phyloP scores from a whole-genome alignment of 2,797 vertebrate genomes.

The Gymnopithys bicolor region DNA sequence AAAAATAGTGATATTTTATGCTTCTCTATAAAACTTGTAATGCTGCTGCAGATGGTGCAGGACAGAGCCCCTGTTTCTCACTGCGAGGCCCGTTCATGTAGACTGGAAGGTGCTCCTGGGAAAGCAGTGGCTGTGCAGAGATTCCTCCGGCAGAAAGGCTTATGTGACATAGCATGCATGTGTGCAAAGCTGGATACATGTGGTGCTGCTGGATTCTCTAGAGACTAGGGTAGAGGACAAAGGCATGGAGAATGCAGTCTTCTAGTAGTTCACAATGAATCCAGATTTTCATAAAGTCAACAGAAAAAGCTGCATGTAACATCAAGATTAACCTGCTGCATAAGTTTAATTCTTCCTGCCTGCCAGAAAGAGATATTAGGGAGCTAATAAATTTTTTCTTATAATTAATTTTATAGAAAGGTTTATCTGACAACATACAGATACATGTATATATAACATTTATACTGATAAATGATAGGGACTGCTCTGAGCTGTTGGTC shows the following conservation, averaged over 20 bases:
- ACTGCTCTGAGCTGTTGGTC: neutral
- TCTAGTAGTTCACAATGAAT: neutral
- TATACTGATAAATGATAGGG: neutral
- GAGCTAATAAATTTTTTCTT: neutral
- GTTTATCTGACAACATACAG: neutral
- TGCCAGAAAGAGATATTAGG: neutral
- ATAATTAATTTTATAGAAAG: neutral
- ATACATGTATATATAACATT: too few relatives aligned
- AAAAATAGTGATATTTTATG: neutral
- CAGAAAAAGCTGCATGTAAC: neutral
- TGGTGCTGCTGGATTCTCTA: neutral
- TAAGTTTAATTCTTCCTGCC: neutral
- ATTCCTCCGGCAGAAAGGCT: neutral
- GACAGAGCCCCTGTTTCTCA: neutral
- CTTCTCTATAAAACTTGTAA: neutral
- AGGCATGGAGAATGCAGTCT: neutral
- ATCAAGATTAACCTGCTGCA: neutral
- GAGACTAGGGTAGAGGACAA: neutral
- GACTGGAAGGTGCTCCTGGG: neutral
- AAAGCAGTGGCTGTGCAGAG: neutral
- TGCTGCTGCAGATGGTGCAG: neutral
- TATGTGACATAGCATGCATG: neutral
- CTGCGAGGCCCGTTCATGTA: neutral
- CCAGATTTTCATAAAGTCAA: neutral
- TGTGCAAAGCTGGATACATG: neutral